Conservation (phyloP, 2,113 vertebrate genomes). For the Sminthopsis crassicaudata region DNA sequence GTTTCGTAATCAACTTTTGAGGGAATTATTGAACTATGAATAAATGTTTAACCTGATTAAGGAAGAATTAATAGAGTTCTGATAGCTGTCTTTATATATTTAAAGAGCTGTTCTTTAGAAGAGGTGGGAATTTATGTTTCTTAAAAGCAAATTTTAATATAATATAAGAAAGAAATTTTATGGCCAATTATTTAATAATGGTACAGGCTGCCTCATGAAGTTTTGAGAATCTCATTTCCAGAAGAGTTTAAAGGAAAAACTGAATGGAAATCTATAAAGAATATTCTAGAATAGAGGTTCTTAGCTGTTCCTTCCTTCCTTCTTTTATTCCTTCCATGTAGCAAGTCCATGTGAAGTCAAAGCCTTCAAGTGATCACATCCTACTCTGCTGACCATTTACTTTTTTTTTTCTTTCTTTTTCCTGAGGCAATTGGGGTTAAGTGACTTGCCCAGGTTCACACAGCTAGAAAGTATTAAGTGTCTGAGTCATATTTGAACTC, state of each 20-base stretch:
- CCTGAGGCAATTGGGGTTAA: too few relatives aligned
- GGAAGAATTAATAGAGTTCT: neutral
- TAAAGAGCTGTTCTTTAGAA: neutral
- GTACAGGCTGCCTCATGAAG: neutral
- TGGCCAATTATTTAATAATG: neutral
- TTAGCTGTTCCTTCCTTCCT: neutral
- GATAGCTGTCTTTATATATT: neutral
- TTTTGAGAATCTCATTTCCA: neutral
- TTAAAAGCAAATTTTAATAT: neutral
- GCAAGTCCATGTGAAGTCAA: neutral
- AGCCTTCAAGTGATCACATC: neutral
- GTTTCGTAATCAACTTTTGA: neutral
- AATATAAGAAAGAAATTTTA: neutral
- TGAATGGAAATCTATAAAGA: neutral
- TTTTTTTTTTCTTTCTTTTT: neutral
- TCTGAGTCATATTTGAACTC: too few relatives aligned
- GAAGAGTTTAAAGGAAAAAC: neutral
- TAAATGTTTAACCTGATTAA: neutral
- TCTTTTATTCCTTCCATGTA: too few relatives aligned
- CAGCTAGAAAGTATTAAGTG: too few relatives aligned
- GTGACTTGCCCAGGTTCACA: too few relatives aligned
- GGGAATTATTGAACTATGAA: neutral
- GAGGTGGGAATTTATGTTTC: neutral
- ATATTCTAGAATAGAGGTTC: neutral
- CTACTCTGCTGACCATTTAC: neutral